Evolutionary conservation across 2,113 vertebrate species (phyloP).

Genomic region (Pseudolaguvia tuberculata): DNA sequence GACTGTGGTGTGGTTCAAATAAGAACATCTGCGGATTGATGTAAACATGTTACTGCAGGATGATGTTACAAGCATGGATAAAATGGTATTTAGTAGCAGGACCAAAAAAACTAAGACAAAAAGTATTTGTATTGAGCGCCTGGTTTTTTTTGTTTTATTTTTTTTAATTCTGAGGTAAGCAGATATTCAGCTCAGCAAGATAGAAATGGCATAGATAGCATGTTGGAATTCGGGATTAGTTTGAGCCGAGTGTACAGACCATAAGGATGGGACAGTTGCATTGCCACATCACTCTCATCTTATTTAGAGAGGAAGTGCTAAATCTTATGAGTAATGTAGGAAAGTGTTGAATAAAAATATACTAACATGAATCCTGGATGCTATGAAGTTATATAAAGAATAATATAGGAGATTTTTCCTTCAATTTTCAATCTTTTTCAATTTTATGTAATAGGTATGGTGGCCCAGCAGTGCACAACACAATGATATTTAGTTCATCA

Average conservation of each 20-base stretch:
- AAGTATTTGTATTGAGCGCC: not conserved
- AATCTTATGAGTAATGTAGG: not conserved
- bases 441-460: too few species aligned
- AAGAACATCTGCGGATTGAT: too few species aligned
- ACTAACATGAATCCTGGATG: not conserved
- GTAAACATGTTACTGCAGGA: not conserved
- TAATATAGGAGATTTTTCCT: conserved; percentile 3
- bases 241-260: not conserved
- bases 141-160: too few species aligned
- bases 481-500: too few species aligned
- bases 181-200: not conserved
- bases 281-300: not conserved
- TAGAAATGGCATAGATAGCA: too few species aligned
- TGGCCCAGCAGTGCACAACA: too few species aligned
- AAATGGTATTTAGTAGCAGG: not conserved
- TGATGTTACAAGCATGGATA: not conserved
- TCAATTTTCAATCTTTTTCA: not conserved
- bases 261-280: too few species aligned
- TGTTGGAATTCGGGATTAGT: not conserved
- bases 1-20: too few species aligned
- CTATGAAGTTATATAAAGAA: not conserved
- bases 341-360: not conserved
- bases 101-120: not conserved
- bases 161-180: not conserved
- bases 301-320: not conserved